These are phyloP conservation scores for Mormyrus hasselquistii DNA, from an alignment of 2,797 vertebrate species.

Conservation along the genomic window DNA sequence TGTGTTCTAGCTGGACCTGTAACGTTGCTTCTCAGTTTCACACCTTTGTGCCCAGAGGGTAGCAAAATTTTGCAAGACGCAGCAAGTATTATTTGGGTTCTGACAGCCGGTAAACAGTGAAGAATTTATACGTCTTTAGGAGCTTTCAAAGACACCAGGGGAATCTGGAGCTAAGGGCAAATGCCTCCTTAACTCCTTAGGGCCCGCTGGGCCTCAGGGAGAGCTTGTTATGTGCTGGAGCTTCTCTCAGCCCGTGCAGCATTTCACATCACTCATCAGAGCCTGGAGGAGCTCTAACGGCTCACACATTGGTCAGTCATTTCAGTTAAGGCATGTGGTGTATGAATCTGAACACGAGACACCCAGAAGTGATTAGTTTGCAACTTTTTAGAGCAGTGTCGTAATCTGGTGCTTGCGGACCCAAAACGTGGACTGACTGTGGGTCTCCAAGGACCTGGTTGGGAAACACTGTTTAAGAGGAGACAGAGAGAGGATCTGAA, in stretches of 20 bases:
- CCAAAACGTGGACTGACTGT: too few species aligned
- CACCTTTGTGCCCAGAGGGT: constrained; percentile 26
- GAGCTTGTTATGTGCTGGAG: not conserved
- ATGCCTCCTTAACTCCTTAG: constrained; percentile 5
- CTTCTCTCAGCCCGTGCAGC: not conserved
- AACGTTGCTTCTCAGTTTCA: constrained; percentile 33
- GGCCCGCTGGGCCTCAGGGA: not conserved
- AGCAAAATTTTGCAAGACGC: constrained; percentile 35
- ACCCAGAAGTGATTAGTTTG: not conserved
- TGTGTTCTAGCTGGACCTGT: constrained; percentile 30
- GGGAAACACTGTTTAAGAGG: too few species aligned
- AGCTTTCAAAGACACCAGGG: constrained; percentile 16
- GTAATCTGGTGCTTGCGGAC: not conserved
- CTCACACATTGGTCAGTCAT: not conserved
- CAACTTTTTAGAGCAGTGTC: not conserved
- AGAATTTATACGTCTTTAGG: constrained; percentile 40
- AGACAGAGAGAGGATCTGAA: not conserved
- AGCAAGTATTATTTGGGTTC: constrained; percentile 52
- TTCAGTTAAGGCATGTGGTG: not conserved
- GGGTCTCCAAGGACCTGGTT: too few species aligned
- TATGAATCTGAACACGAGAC: not conserved
- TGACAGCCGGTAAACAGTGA: constrained; percentile 59
- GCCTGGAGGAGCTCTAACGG: not conserved
- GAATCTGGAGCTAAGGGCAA: not conserved
- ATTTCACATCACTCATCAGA: not conserved